phyloP scores from a whole-genome alignment of 2,113 vertebrate genomes.

The Macaca mulatta region DNA sequence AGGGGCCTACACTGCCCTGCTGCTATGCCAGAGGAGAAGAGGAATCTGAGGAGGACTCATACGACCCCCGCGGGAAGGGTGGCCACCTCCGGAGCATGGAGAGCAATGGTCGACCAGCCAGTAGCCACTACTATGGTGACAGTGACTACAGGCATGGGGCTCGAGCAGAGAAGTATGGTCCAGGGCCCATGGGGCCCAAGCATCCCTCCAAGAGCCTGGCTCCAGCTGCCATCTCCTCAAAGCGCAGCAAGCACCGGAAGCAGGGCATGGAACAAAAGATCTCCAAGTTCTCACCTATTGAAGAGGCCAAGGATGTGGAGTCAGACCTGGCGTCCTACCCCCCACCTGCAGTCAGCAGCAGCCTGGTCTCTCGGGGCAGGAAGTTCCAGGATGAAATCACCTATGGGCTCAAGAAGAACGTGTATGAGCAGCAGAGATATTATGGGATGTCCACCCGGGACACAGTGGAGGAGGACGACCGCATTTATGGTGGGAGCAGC shows the following conservation, averaged over 20 bases:
- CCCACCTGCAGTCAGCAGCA: slow-evolving; percentile 89
- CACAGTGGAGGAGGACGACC: slow-evolving; percentile 93
- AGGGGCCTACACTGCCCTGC: slow-evolving; percentile 85
- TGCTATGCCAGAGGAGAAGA: slow-evolving; percentile 93
- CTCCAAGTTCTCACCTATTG: slow-evolving; percentile 98
- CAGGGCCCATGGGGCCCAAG: slow-evolving; percentile 88
- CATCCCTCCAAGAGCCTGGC: slow-evolving; percentile 94
- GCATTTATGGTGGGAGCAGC: slow-evolving; percentile 87
- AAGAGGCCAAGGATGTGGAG: slow-evolving; percentile 98
- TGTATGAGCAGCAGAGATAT: slow-evolving; percentile 97
- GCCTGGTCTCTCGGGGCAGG: slow-evolving; percentile 93
- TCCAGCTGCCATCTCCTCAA: slow-evolving; percentile 93
- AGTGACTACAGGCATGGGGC: slow-evolving; percentile 92
- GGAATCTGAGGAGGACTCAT: slow-evolving; percentile 95
- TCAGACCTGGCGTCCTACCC: slow-evolving; percentile 95
- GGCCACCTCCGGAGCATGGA: slow-evolving; percentile 88
- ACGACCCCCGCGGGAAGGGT: slow-evolving; percentile 90
- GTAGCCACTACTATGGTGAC: slow-evolving; percentile 89
- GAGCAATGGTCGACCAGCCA: slow-evolving; percentile 88
- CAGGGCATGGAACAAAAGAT: slow-evolving; percentile 99
- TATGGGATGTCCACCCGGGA: slow-evolving; percentile 91
- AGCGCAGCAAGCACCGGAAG: slow-evolving; percentile 98
- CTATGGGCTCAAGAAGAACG: slow-evolving; percentile 94
- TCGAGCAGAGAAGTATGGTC: slow-evolving; percentile 86
- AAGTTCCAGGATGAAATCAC: slow-evolving; percentile 95